Evolutionary conservation across 64 coral and sea anemone genomes (phyloP), one percentile per base, ranked within the genome.

Genomic region (Acropora tenuis): DNA sequence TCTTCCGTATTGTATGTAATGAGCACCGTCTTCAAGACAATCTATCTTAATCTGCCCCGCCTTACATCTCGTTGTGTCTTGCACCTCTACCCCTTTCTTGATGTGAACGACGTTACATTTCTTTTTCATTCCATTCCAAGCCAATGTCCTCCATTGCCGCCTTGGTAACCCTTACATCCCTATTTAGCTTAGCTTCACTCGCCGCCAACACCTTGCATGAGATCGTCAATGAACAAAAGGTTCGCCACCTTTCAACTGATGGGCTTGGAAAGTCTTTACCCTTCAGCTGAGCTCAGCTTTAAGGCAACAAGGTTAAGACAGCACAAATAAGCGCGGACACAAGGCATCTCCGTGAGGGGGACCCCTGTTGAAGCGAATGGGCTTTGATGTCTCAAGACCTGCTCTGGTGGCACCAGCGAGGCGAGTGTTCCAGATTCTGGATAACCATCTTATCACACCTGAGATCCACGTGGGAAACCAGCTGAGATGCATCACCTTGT

Each of bases 141-240:
- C 57, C 55, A 65, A 84, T 84, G 55, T 66, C 80, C 48, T 84
- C 80, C 84, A 87, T 74, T 74, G 40, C 84, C 41, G 40, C 84
- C 44, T 47, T 87, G 67, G 42, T 73, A 1, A 87, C 68, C 84
- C 16, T 20, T 17, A 87, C 15, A 71, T 73, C 66, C 73, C 84
- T 87, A 48, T 87, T 73, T 18, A 87, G 19, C 48, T 69, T 87
- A 74, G 84, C 68, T 17, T 87, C 66, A 87, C 66, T 74, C 45
- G 84, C 84, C 8, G 84, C 69, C 44, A 87, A 87, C 66, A 87
- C 60, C 67, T 87, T 87, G 30, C 30, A 30, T 30, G 68, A 47
- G 44, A 55, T 53, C 13, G 79, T 82, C 73, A 43, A 30, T 19
- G n/a, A 11, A 75, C n/a, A 75, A 75, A 7, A 75, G 73, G n/a